These are phyloP conservation scores for Huso huso DNA, from an alignment of 2,797 vertebrate genomes.

Conservation along the genomic window DNA sequence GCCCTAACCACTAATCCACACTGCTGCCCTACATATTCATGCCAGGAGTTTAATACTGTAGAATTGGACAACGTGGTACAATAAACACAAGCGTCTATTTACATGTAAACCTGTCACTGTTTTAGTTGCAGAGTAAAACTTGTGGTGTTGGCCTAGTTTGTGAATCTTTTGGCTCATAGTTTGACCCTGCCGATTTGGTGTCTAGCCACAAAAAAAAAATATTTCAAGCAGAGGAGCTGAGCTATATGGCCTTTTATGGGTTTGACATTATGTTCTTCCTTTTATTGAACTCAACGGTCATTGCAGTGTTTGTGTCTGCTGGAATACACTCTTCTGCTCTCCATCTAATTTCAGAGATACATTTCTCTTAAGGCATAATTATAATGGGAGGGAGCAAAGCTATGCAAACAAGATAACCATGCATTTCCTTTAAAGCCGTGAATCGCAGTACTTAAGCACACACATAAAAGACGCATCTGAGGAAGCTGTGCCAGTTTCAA, in stretches of 20 bases:
- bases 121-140: no score
- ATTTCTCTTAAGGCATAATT: slow-evolving; percentile 2
- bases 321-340: not conserved
- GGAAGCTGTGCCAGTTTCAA: no score
- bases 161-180: no score
- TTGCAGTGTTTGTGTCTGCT: not conserved
- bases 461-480: no score
- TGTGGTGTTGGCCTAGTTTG: no score
- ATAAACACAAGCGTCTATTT: no score
- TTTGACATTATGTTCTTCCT: not conserved
- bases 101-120: no score
- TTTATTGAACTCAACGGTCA: not conserved
- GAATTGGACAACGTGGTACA: no score
- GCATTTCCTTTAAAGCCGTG: slow-evolving; percentile 8
- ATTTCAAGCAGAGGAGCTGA: not conserved
- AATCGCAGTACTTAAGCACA: not conserved
- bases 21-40: no score
- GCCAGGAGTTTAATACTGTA: no score
- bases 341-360: not conserved
- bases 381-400: not conserved
- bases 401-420: slow-evolving; percentile 13
- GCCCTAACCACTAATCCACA: no score
- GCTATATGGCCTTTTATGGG: not conserved
- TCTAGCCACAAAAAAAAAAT: not conserved
- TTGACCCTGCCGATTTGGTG: no score